Evolutionary conservation across 2,797 vertebrate genomes (phyloP).

Genomic region (Coregonus sp.): DNA sequence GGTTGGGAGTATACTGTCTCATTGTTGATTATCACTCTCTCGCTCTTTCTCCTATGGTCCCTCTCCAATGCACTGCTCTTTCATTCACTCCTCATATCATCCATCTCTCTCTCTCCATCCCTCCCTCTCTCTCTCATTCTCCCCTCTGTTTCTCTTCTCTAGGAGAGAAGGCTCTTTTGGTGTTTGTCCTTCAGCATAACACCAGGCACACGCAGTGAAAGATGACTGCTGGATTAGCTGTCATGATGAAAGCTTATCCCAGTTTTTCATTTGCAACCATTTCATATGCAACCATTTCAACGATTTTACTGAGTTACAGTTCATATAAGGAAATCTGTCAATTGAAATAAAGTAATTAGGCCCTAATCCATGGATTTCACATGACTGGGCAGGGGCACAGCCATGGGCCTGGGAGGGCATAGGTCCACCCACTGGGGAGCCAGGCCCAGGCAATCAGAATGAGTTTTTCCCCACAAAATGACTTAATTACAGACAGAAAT

Average conservation of each 20-base stretch:
- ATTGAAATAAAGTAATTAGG: no score
- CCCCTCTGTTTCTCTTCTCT: background rate
- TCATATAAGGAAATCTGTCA: no score
- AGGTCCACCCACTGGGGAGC: no score
- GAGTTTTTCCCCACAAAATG: no score
- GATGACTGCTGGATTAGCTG: constrained; percentile 22
- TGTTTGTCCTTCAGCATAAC: constrained; percentile 20
- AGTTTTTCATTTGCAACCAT: background rate
- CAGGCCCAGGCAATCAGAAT: no score
- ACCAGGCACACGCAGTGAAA: constrained; percentile 3
- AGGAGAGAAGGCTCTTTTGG: background rate
- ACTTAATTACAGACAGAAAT: background rate
- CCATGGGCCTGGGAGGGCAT: no score
- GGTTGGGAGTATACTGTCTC: background rate
- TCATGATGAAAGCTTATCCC: constrained; percentile 24
- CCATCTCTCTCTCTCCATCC: background rate
- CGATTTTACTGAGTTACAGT: no score
- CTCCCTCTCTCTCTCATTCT: background rate
- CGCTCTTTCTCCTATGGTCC: background rate
- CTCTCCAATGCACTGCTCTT: background rate
- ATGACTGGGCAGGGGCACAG: no score
- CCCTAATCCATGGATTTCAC: no score
- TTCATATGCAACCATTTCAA: no score
- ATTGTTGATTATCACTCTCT: background rate
- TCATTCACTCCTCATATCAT: background rate